These are phyloP conservation scores for Branchipolynoe longqiensis DNA, from an alignment of 2,888 invertebrate species.

Conservation along the genomic window DNA sequence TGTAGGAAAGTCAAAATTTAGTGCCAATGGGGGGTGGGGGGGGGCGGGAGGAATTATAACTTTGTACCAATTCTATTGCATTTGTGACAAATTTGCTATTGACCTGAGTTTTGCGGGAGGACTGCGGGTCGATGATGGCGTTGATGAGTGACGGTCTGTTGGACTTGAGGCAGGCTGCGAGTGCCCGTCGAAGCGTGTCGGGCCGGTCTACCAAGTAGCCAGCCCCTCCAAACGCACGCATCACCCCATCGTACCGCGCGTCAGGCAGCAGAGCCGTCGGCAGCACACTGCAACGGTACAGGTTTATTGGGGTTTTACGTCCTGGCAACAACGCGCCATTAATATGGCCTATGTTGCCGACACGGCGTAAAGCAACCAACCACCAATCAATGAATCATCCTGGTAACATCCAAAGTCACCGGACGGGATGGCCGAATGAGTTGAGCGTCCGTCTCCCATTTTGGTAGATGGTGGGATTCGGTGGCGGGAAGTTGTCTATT, in stretches of 20 bases:
- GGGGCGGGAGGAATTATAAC: background rate
- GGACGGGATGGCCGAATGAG: no score
- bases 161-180: slow-evolving; percentile 86
- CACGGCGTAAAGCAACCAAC: no score
- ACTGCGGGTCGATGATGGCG: slow-evolving; percentile 92
- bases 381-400: no score
- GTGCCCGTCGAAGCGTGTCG: slow-evolving; percentile 88
- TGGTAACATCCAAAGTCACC: no score
- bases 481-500: no score
- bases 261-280: slow-evolving; percentile 90
- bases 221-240: slow-evolving; percentile 91
- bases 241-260: slow-evolving; percentile 94
- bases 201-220: slow-evolving; percentile 91
- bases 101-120: slow-evolving; percentile 93
- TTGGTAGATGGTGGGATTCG: no score
- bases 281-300: slow-evolving; percentile 86
- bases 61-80: background rate
- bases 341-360: no score
- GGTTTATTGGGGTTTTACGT: no score
- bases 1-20: no score
- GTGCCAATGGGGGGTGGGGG: slow-evolving; percentile 12
- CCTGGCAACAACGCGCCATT: no score
- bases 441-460: no score
- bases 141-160: slow-evolving; percentile 92
- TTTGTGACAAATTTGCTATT: background rate